Conservation (phyloP, 1,140 invertebrate species). For the Alviniconcha marisindica region DNA sequence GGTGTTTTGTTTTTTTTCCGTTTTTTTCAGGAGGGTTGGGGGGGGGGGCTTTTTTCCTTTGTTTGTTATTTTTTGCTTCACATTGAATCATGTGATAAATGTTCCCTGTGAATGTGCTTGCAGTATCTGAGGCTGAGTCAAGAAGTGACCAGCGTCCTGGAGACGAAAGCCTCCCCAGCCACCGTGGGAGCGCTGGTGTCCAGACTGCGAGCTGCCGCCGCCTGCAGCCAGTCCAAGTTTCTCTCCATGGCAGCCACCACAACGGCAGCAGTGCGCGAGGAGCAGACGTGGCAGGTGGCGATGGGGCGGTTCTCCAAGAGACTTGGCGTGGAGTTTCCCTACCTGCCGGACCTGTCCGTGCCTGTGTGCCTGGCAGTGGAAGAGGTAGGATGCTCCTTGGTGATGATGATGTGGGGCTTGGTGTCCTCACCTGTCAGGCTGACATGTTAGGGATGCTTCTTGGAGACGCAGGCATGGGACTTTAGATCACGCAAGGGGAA, state of each 20-base stretch:
- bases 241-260: background rate
- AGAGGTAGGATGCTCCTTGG: constrained; percentile 62
- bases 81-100: no score
- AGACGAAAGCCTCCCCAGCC: constrained; percentile 51
- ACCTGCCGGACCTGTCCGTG: constrained; percentile 65
- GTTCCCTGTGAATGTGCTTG: no score
- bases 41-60: no score
- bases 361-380: constrained; percentile 62
- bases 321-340: constrained; percentile 55
- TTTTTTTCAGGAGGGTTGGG: no score
- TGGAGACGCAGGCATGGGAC: no score
- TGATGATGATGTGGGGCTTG: no score
- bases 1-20: no score
- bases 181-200: constrained; percentile 53
- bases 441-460: no score
- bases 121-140: constrained; percentile 58
- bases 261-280: constrained; percentile 50
- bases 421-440: background rate
- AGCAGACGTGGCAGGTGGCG: constrained; percentile 65
- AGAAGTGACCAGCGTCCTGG: constrained; percentile 59
- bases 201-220: constrained; percentile 44
- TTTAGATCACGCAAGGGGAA: no score
- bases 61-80: no score
- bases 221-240: constrained; percentile 13
- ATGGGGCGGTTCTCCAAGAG: constrained; percentile 57